phyloP scores from a whole-genome alignment of 2,797 vertebrate genomes.

The Danionella dracula region DNA sequence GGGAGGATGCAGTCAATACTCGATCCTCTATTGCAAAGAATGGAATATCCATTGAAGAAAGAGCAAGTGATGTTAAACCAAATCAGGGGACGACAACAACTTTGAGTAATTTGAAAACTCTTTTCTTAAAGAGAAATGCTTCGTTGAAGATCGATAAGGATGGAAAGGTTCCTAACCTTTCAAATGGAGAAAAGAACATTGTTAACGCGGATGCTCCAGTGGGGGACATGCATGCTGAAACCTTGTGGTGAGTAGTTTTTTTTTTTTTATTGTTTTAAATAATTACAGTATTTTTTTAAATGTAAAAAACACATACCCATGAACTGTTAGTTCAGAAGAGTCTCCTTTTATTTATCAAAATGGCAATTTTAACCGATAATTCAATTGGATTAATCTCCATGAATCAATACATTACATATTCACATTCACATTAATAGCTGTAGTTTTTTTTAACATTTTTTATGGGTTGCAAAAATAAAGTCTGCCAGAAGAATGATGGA shows the following conservation, averaged over 20 bases:
- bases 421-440: too few species aligned
- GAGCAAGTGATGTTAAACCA: conserved; percentile 35
- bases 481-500: too few species aligned
- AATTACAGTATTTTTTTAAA: too few species aligned
- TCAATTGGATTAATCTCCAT: too few species aligned
- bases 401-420: too few species aligned
- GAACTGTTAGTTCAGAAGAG: too few species aligned
- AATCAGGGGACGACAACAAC: conserved; percentile 51
- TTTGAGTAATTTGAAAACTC: conserved; percentile 65
- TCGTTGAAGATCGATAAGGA: conserved; percentile 49
- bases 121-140: conserved; percentile 64
- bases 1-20: conserved; percentile 76
- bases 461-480: too few species aligned
- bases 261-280: too few species aligned
- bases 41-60: conserved; percentile 52
- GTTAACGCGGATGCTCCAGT: conserved; percentile 1
- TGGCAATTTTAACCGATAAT: too few species aligned
- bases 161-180: conserved; percentile 27
- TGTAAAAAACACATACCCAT: too few species aligned
- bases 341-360: too few species aligned
- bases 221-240: conserved; percentile 15
- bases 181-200: conserved; percentile 15
- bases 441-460: too few species aligned
- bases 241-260: conserved; percentile 61
- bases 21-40: conserved; percentile 60